Percentiles rank a stretch among this genome's conserved stretches.
phyloP scores from a whole-genome alignment of 2,113 vertebrate species.

The Antechinus stuartii region DNA sequence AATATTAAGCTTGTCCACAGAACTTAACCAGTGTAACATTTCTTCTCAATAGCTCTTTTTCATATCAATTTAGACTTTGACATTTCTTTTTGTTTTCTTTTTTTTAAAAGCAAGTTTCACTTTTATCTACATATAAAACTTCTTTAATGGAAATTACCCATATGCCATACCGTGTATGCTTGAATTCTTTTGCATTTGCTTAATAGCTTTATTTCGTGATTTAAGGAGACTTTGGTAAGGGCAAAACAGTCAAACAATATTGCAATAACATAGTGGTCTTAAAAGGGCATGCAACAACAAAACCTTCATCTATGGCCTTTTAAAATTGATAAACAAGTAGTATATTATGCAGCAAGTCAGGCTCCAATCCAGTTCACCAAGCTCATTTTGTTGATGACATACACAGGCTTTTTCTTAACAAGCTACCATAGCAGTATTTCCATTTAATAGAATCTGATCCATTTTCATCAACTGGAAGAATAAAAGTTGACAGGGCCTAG shows the following conservation, averaged over 20 bases:
- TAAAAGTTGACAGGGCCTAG: conserved; percentile 10
- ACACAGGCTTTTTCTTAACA: neutral
- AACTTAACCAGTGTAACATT: conserved; percentile 41
- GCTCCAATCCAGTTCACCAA: conserved; percentile 32
- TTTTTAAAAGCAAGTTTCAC: conserved; percentile 49
- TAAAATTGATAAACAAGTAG: conserved; percentile 66
- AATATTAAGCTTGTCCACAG: conserved; percentile 25
- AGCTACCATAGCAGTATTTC: conserved; percentile 26
- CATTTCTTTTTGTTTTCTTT: conserved; percentile 59
- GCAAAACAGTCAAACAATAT: conserved; percentile 67
- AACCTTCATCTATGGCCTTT: conserved; percentile 63
- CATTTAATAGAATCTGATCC: conserved; percentile 20
- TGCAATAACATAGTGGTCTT: conserved; percentile 56
- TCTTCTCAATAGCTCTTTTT: conserved; percentile 34
- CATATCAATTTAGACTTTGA: conserved; percentile 50
- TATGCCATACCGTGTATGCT: conserved; percentile 35
- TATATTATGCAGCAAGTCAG: conserved; percentile 41
- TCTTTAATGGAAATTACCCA: conserved; percentile 73
- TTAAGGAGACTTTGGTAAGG: conserved; percentile 65
- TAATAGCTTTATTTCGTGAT: conserved; percentile 72
- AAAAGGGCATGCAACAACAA: conserved; percentile 64
- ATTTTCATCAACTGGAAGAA: neutral
- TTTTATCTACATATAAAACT: conserved; percentile 74
- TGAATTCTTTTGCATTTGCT: conserved; percentile 80
- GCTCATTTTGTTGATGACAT: conserved; percentile 34